Evolutionary conservation across 2,797 vertebrate species (phyloP), one percentile per base, ranked within the genome.

Genomic region (Poecilia velifera): DNA sequence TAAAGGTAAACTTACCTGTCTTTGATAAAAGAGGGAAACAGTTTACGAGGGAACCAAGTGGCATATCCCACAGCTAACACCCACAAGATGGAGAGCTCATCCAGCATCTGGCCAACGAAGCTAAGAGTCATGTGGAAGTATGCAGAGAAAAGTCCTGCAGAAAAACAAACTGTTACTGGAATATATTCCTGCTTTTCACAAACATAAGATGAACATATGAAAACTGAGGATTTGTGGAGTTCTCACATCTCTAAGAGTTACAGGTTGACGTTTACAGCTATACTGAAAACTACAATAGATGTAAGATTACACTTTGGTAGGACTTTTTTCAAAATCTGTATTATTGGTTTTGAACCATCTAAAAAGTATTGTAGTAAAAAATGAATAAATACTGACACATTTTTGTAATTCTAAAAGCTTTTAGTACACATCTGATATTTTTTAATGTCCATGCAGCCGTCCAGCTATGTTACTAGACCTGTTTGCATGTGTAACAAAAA

Each of bases 71-170:
- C 70, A 0, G 96, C 96, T 91, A 99, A 79, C 0, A 97, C 92
- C 98, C 98, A 99, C 74, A 99, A 93, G 91, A 99, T 99, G 34
- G 98, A 96, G 70, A 99, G 90, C 83, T 99, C 98, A 0, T 99
- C 98, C 88, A 99, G 87, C 93, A 99, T 95, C 92, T 99, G 98
- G 13, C 98, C 98, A 55, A 97, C 85, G 0, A 98, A 98, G 89
- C 98, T 99, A 28, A 99, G 94, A 0, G 98, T 99, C 97, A 97
- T 97, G 94, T 99, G 98, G 85, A 98, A 99, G 85, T 99, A 99
- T 0, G 90, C 89, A 0, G 98, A 99, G 92, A 98, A 99, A 3
- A 97, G 0, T 0, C 98, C 98, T 99, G 86, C 13, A 83, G 1
- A 74, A 7, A 0, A 25, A 72, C 5, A 7, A 0, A 36, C 3